Percentiles rank a stretch among this genome's conserved stretches.
phyloP scores from a whole-genome alignment of 1,140 invertebrate genomes.

The Cotesia typhae region DNA sequence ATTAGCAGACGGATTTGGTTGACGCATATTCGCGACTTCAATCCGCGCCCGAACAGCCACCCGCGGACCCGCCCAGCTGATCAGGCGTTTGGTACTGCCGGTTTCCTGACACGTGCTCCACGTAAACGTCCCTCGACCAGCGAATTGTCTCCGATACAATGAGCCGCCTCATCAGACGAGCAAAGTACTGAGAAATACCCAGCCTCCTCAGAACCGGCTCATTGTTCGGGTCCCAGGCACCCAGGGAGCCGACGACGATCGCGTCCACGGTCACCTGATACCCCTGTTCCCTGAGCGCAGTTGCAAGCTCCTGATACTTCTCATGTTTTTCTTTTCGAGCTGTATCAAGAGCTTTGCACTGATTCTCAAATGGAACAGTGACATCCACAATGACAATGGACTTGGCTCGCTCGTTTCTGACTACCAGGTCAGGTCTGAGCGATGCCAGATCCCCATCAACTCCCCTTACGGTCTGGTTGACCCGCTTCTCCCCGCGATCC shows the following conservation, averaged over 20 bases:
- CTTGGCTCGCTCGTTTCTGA: not conserved
- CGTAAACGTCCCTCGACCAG: constrained; percentile 30
- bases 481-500: not conserved
- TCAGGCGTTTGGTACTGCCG: no score
- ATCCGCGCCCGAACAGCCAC: no score
- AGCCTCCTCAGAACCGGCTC: not conserved
- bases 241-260: constrained; percentile 12
- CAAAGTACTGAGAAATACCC: not conserved
- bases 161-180: constrained; percentile 16
- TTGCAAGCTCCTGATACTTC: not conserved
- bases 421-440: not conserved
- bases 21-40: no score
- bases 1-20: no score
- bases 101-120: constrained; percentile 18
- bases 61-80: no score
- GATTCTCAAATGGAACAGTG: constrained; percentile 8
- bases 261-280: constrained; percentile 3
- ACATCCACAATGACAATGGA: not conserved
- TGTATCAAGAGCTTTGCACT: not conserved
- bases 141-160: constrained; percentile 23
- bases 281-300: not conserved
- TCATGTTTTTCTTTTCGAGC: not conserved
- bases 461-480: not conserved
- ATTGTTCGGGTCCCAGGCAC: constrained; percentile 7
- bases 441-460: not conserved